Percentiles rank a stretch among this genome's conserved stretches.
phyloP scores from a whole-genome alignment of 2,113 vertebrate genomes.

The Oxygymnocypris stewartii region DNA sequence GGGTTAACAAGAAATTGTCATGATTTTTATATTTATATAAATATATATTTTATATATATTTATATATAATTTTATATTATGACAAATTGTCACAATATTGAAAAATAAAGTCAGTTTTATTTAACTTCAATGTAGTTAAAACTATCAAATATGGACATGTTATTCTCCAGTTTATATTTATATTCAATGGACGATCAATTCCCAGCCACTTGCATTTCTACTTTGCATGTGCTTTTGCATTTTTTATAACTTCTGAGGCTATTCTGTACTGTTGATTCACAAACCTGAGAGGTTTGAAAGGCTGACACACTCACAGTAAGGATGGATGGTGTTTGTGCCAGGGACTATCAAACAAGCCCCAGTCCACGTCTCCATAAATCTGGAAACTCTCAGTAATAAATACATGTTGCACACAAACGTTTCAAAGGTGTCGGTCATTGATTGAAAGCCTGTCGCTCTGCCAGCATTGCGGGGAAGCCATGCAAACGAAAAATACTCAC shows the following conservation, averaged over 20 bases:
- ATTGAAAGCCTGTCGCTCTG: constrained; percentile 20
- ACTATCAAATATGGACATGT: not conserved
- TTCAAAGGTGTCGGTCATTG: constrained; percentile 20
- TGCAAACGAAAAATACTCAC: not conserved
- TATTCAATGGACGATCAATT: not conserved
- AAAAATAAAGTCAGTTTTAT: too few relatives aligned
- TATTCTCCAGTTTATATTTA: not conserved
- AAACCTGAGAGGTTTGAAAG: not conserved
- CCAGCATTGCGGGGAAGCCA: not conserved
- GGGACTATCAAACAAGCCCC: constrained; percentile 7
- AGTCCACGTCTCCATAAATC: constrained; percentile 10
- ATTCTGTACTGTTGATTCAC: not conserved
- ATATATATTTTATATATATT: too few relatives aligned
- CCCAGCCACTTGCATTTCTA: not conserved
- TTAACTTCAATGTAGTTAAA: too few relatives aligned
- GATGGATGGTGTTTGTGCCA: constrained; percentile 21
- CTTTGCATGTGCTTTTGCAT: not conserved
- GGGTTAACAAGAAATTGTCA: too few relatives aligned
- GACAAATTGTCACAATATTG: too few relatives aligned
- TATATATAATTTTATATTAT: too few relatives aligned
- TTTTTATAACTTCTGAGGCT: not conserved
- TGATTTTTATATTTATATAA: too few relatives aligned
- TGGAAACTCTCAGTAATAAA: constrained; percentile 10
- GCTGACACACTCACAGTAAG: not conserved
- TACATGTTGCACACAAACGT: not conserved